Percentiles rank a stretch among this genome's conserved stretches.
phyloP scores from a whole-genome alignment of 2,797 vertebrate species.

The Malacoctenus gilli region DNA sequence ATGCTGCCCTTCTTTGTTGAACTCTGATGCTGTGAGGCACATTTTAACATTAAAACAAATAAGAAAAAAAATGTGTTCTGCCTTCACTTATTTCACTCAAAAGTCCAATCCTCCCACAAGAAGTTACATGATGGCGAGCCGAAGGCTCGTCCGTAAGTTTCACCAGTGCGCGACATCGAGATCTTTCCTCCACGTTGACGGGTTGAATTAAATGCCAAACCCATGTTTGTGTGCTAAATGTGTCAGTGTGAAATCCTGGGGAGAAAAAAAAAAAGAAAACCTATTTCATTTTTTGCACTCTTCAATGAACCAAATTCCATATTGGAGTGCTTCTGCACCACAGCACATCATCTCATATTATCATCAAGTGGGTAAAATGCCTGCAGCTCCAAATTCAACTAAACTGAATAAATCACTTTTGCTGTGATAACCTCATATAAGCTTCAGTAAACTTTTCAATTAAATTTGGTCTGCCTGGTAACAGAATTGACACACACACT shows the following conservation, averaged over 20 bases:
- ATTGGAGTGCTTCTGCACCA: constrained; percentile 5
- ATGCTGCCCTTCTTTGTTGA: constrained; percentile 50
- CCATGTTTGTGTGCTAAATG: constrained; percentile 23
- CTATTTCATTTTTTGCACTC: not conserved
- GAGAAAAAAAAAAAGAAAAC: constrained; percentile 14
- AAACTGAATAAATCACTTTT: constrained; percentile 15
- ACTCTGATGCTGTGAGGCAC: constrained; percentile 27
- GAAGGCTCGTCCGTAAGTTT: constrained; percentile 17
- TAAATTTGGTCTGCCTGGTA: constrained; percentile 13
- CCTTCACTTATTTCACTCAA: constrained; percentile 31
- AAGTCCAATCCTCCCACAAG: constrained; percentile 35
- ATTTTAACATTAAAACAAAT: constrained; percentile 47
- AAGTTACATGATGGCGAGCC: constrained; percentile 20
- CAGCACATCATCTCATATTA: constrained; percentile 13
- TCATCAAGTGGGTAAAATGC: constrained; percentile 21
- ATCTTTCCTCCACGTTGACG: constrained; percentile 16
- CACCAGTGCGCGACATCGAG: not conserved
- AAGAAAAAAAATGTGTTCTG: constrained; percentile 17
- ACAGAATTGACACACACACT: not conserved
- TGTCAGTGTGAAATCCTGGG: constrained; percentile 20
- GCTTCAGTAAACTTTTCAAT: constrained; percentile 6
- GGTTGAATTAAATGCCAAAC: constrained; percentile 28
- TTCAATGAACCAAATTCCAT: constrained; percentile 8
- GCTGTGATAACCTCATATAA: not conserved
- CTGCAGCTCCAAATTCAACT: constrained; percentile 6